These are phyloP conservation scores for Lepidocyrtoides sp. DNA, from an alignment of 2,888 invertebrate genomes.

Conservation along the genomic window DNA sequence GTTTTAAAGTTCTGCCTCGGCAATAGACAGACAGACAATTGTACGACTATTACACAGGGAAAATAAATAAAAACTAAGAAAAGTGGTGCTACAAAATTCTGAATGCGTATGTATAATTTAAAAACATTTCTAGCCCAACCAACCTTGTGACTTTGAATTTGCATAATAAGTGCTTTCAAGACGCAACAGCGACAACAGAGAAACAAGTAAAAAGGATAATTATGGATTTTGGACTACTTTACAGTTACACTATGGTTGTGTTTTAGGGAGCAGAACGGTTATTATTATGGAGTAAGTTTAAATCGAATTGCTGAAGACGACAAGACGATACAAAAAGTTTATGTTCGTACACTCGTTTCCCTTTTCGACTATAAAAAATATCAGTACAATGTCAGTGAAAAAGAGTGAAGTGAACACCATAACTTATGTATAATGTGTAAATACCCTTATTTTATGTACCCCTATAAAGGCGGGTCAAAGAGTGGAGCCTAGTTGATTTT, in stretches of 20 bases:
- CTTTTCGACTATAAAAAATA: neutral
- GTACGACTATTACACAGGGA: neutral
- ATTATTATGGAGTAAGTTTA: neutral
- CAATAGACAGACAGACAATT: neutral
- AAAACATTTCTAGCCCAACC: neutral
- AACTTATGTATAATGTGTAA: too few species aligned
- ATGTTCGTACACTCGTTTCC: neutral
- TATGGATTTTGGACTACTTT: neutral
- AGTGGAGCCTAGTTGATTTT: neutral
- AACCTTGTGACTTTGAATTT: neutral
- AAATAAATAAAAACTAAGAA: neutral
- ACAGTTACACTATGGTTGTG: neutral
- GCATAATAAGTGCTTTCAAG: slow-evolving; percentile 16
- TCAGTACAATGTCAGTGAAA: too few species aligned
- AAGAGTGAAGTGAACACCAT: too few species aligned
- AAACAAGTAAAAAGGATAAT: slow-evolving; percentile 7
- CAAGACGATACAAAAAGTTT: neutral
- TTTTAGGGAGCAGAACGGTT: neutral
- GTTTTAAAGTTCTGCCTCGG: neutral
- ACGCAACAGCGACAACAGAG: neutral
- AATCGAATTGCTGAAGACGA: neutral
- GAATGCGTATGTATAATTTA: neutral
- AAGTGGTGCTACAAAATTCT: neutral
- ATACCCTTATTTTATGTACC: too few species aligned
- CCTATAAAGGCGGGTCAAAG: too few species aligned